Base-by-base conservation (phyloP, 1,140 invertebrate species). In the Armadillidium nasatum region DNA sequence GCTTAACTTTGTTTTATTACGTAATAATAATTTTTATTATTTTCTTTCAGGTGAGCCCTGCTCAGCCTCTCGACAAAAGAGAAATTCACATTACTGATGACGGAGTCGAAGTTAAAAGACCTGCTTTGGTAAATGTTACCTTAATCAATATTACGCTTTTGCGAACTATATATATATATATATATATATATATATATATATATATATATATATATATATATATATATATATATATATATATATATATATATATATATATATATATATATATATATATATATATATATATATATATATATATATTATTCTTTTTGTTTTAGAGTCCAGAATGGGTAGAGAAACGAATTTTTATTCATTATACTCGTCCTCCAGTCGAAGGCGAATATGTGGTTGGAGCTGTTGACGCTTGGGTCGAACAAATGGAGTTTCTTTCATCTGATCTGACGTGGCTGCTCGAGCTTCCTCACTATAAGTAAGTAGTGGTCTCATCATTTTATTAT, bases 391-490 rank as follows among this genome's bases (percentile, higher is more conserved):
- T 60, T 11, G 87, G 86, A 66, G 86, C 86, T n/a, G 86, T 85
- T 79, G 87, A 89, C 80, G 84, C 84, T 50, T 90, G 89, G 89
- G 74, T 88, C 10, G 87, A 89, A 81, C 80, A 87, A 71, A 82
- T 87, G n/a, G 83, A 82, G 71, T 88, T 87, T 76, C 86, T 89
- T 19, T 85, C 83, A 44, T 83, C 87, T 60, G 89, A 90, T 84
- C 83, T 90, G 0, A 85, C 84, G 66, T 88, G 87, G 86, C 79
- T 90, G 33, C 83, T 89, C 0, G 81, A 84, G 74, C 81, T 89
- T 66, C 86, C 86, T 45, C 87, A 88, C 82, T 82, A 86, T 76
- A 86, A 83, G 87, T 88, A 82, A 78, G 33, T 33, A 33, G 33
- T 33, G 33, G 33, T 33, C 33, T 33, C 33, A 33, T 33, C 1